Base-by-base conservation (phyloP, 2,888 invertebrate species). In the Pristionchus entomophagus region DNA sequence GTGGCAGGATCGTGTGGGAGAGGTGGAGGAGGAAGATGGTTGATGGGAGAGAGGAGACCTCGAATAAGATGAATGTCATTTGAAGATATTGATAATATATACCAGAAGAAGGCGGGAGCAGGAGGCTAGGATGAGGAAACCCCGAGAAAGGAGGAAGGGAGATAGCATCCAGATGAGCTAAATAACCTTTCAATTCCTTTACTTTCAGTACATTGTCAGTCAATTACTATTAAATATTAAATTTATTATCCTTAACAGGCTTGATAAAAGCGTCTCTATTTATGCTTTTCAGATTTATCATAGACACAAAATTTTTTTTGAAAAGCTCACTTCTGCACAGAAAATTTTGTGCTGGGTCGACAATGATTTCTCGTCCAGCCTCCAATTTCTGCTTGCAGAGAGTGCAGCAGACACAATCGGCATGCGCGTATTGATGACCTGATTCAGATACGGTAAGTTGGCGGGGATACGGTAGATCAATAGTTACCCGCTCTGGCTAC, bases 351-450 rank as follows among this genome's bases (percentile, higher is more conserved):
- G 82, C n/a, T 8, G 82, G 29, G 10, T 80, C 51, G 4, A 51
- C 22, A 0, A 41, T n/a, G 22, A 80, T 26, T 12, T 51, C 51
- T n/a, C 51, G 51, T 22, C 78, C 78, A 0, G 78, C 32, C 19
- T 22, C 78, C 10, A 80, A 14, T 35, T 80, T 51, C 41, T 59
- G 49, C 38, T 38, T 56, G 82, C 56, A 82, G 38, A 82, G 26
- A 12, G 41, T 41, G 19, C 53, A 82, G 59, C 59, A 59, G 59
- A 59, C n/a, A 10, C 59, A 56, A 38, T 53, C 82, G 1, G 38
- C 41, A 26, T 82, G 82, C 73, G 73, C 73, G 41, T 41, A 73
- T 22, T 45, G 73, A 73, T 73, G 38, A 22, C 73, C 73, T 73
- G 41, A 38, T 26, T 53, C 6, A 65, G 14, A 17, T 56, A 56